Conservation (phyloP, 2,888 invertebrate species). For the Vesta saturnalis region DNA sequence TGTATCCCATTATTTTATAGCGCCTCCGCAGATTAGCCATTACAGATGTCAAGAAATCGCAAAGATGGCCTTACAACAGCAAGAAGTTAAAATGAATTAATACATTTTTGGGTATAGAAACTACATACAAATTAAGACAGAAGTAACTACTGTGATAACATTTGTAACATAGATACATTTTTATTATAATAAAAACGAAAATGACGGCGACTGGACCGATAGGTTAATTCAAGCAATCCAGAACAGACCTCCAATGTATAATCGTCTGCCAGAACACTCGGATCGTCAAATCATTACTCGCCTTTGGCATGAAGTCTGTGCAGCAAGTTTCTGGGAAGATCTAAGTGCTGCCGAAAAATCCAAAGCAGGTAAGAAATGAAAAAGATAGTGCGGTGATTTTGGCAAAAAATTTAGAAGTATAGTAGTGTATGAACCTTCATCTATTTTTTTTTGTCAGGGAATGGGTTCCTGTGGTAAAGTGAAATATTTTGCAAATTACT, state of each 20-base stretch:
- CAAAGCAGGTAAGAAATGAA: neutral
- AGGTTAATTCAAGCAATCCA: conserved; percentile 21
- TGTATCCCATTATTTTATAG: neutral
- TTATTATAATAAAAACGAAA: neutral
- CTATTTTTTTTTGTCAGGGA: too few species aligned
- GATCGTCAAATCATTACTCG: neutral
- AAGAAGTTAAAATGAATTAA: too few species aligned
- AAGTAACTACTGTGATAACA: neutral
- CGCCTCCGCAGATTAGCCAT: neutral
- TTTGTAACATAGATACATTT: too few species aligned
- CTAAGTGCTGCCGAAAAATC: neutral
- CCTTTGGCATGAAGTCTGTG: conserved; percentile 17
- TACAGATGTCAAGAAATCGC: neutral
- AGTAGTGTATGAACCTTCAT: too few species aligned
- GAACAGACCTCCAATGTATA: conserved; percentile 26
- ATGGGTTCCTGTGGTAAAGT: too few species aligned
- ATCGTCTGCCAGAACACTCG: conserved; percentile 18
- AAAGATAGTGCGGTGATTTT: too few species aligned
- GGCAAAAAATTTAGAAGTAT: too few species aligned
- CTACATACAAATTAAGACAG: neutral
- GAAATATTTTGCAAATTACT: too few species aligned
- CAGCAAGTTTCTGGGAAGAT: neutral
- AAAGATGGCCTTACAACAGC: too few species aligned
- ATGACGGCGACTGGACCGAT: conserved; percentile 17
- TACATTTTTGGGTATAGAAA: neutral